phyloP scores from a whole-genome alignment of 1,140 invertebrate species.

The Lanistes nyassanus region DNA sequence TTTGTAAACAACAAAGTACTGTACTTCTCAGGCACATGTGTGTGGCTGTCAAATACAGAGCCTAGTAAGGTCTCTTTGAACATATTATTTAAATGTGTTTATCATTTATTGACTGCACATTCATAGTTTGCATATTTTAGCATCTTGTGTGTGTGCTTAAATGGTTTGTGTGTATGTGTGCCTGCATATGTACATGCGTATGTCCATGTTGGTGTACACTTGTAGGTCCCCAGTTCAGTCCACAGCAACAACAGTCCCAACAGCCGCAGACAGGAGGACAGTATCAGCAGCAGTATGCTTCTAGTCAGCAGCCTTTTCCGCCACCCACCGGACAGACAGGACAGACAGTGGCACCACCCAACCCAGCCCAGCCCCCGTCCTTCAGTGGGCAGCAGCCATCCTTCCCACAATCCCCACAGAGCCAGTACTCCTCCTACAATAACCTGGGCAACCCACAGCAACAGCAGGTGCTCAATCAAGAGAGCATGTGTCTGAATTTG shows the following conservation, averaged over 20 bases:
- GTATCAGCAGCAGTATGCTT: slow-evolving; percentile 31
- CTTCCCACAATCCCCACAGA: slow-evolving; percentile 39
- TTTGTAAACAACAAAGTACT: too few species aligned
- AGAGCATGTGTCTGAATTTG: too few species aligned
- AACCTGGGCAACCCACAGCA: slow-evolving; percentile 30
- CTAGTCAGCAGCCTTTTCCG: slow-evolving; percentile 43
- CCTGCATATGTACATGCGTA: slow-evolving; percentile 18
- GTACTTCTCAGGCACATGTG: too few species aligned
- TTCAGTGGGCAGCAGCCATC: slow-evolving; percentile 40
- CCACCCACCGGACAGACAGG: slow-evolving; percentile 23
- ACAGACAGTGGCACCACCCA: slow-evolving; percentile 9
- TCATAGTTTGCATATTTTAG: too few species aligned
- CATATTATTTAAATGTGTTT: too few species aligned
- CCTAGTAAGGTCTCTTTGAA: too few species aligned
- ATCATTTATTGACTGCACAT: too few species aligned
- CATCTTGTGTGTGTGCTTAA: too few species aligned
- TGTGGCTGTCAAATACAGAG: too few species aligned
- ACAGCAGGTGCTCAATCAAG: slow-evolving; percentile 25
- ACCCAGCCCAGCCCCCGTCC: slow-evolving; percentile 2
- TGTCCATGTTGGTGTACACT: background rate
- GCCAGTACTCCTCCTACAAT: slow-evolving; percentile 46
- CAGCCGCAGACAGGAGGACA: slow-evolving; percentile 27
- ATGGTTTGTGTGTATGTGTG: too few species aligned
- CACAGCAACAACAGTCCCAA: slow-evolving; percentile 35
- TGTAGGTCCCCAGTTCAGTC: slow-evolving; percentile 23